Conservation (phyloP, 2,797 vertebrate species). For the Chelonia mydas region DNA sequence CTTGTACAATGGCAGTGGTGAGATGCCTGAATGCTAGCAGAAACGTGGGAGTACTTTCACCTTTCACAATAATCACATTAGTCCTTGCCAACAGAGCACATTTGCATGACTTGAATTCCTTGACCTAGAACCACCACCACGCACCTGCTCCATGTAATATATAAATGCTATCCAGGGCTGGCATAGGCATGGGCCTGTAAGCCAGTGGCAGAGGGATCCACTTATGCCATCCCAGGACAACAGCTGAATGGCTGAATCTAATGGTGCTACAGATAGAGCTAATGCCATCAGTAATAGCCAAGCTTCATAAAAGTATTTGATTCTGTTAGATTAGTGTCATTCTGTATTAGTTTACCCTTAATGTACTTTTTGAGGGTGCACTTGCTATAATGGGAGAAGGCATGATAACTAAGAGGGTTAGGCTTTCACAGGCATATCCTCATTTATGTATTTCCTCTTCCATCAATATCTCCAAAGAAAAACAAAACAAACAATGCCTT, state of each 20-base stretch:
- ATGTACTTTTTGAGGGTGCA: background rate
- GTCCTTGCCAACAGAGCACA: background rate
- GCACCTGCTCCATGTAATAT: background rate
- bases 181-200: background rate
- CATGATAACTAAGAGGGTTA: background rate
- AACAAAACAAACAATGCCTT: background rate
- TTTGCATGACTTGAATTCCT: background rate
- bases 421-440: background rate
- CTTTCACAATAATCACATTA: background rate
- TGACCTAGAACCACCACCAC: background rate
- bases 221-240: background rate
- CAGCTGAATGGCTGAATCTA: constrained; percentile 9
- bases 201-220: background rate
- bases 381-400: background rate
- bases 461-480: background rate
- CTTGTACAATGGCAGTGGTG: background rate
- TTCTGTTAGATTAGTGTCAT: background rate
- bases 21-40: background rate
- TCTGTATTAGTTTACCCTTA: background rate
- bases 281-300: background rate
- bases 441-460: background rate
- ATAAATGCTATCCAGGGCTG: background rate
- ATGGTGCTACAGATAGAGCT: background rate
- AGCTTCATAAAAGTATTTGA: background rate
- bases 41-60: background rate